Conservation (phyloP, 2,797 vertebrate species). For the Calcarius lapponicus region DNA sequence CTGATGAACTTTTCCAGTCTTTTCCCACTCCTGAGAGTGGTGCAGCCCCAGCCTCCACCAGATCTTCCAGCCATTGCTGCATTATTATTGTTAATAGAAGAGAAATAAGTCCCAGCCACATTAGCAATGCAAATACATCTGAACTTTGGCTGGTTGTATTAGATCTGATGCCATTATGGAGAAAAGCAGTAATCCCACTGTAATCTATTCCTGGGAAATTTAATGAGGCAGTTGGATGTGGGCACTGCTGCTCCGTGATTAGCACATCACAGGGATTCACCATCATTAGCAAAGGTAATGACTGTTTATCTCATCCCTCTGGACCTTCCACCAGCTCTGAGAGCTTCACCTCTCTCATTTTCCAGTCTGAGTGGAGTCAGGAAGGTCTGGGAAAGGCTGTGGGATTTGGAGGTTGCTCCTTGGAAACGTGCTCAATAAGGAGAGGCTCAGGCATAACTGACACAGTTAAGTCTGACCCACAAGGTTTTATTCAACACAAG, state of each 20-base stretch:
- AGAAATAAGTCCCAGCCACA: not conserved
- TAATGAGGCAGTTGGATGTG: not conserved
- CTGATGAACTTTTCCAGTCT: not conserved
- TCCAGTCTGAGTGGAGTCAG: not conserved
- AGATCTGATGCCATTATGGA: not conserved
- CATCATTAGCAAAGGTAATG: not conserved
- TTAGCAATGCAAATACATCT: not conserved
- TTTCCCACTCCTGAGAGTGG: fast-evolving
- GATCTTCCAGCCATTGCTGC: not conserved
- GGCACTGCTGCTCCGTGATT: not conserved
- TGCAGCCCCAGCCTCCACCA: too few species aligned
- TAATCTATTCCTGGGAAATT: not conserved
- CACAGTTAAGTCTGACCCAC: fast-evolving
- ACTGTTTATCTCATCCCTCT: not conserved
- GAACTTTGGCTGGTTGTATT: not conserved
- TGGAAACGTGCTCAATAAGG: not conserved
- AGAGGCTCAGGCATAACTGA: not conserved
- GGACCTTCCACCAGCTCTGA: not conserved
- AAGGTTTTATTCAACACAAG: not conserved
- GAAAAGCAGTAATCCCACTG: not conserved
- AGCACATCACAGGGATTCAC: not conserved
- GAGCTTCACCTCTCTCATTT: not conserved
- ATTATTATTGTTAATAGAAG: not conserved
- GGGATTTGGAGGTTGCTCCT: not conserved
- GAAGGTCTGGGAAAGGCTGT: not conserved